Evolutionary conservation across 2,113 vertebrate genomes (phyloP).

Genomic region (Cheirogaleus medius): DNA sequence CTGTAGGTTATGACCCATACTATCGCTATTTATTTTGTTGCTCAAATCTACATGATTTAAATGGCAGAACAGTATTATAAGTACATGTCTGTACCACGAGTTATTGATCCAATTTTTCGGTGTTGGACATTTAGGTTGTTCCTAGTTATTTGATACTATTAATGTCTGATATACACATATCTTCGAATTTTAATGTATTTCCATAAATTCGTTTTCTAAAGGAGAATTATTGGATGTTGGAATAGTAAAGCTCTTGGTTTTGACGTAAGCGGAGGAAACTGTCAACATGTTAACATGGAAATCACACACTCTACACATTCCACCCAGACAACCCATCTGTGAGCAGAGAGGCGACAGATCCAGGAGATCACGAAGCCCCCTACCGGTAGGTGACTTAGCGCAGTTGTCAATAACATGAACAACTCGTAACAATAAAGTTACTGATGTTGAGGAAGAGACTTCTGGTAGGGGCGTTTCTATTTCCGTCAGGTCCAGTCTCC

Average conservation of each 20-base stretch:
- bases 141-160: neutral
- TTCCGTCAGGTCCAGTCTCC: neutral
- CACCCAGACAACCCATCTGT: neutral
- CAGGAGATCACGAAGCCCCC: neutral
- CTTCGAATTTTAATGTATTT: conserved; percentile 16
- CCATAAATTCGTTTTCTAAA: conserved; percentile 26
- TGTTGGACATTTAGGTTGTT: neutral
- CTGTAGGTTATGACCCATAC: neutral
- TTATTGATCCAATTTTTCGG: neutral
- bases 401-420: neutral
- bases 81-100: neutral
- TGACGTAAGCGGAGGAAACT: neutral
- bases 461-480: conserved; percentile 53
- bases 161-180: neutral
- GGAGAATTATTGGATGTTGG: neutral
- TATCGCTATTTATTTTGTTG: neutral
- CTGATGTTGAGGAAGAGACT: conserved; percentile 20
- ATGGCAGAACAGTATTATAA: neutral
- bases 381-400: neutral
- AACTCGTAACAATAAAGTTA: conserved; percentile 67
- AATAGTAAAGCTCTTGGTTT: neutral
- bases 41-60: conserved; percentile 15
- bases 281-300: neutral
- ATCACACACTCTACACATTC: neutral
- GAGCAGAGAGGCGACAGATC: neutral